Conservation (phyloP, 2,797 vertebrate species). For the Nothura maculosa region DNA sequence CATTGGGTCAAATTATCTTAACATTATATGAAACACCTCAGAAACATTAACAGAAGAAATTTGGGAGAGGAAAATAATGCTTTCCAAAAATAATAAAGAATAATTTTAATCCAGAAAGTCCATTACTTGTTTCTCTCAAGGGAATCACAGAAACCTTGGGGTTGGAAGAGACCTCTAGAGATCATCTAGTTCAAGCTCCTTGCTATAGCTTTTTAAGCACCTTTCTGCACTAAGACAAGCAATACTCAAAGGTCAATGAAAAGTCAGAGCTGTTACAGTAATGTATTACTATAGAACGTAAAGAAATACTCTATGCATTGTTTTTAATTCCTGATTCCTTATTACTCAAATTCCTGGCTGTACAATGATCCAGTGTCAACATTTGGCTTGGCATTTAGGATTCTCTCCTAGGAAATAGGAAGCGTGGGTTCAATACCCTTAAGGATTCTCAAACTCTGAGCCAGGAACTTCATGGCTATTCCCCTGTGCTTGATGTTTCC, state of each 20-base stretch:
- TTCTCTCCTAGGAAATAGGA: slow-evolving; percentile 40
- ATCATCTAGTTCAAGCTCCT: no score
- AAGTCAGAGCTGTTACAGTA: not conserved
- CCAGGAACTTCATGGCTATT: not conserved
- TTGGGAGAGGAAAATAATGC: not conserved
- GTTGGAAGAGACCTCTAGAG: no score
- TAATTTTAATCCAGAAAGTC: not conserved
- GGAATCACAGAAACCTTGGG: not conserved
- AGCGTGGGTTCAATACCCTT: not conserved
- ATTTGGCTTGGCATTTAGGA: slow-evolving; percentile 34
- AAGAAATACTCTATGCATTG: slow-evolving; percentile 6
- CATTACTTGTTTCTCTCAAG: not conserved
- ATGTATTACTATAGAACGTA: not conserved
- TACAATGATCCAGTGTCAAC: slow-evolving; percentile 20
- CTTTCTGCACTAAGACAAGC: not conserved
- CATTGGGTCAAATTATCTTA: not conserved
- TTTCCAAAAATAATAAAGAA: not conserved
- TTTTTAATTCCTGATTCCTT: slow-evolving; percentile 1
- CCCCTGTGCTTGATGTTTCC: not conserved
- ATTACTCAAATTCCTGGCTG: slow-evolving; percentile 28
- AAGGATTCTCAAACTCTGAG: slow-evolving; percentile 4
- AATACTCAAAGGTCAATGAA: slow-evolving; percentile 3
- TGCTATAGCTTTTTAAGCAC: not conserved
- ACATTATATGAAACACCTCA: not conserved
- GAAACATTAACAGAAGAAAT: not conserved